phyloP scores from a whole-genome alignment of 2,888 invertebrate genomes.

The Napeogenes inachia region DNA sequence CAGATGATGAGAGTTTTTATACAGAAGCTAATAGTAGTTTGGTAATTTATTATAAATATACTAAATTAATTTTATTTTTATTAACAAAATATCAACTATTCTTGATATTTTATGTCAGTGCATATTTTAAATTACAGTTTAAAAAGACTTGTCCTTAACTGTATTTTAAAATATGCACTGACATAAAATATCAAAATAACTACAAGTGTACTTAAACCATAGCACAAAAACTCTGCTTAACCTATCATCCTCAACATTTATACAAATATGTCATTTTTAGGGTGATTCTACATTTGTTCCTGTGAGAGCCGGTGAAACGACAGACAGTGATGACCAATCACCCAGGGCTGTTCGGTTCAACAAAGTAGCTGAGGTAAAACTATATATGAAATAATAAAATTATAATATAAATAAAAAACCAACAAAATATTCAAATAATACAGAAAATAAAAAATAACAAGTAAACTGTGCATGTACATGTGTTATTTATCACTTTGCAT shows the following conservation, averaged over 20 bases:
- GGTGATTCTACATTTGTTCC: slow-evolving; percentile 96
- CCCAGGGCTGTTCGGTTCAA: slow-evolving; percentile 91
- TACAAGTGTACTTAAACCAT: not conserved
- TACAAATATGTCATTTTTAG: slow-evolving; percentile 59
- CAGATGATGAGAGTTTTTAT: slow-evolving; percentile 88
- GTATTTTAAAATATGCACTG: no score
- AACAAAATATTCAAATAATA: no score
- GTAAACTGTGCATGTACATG: no score
- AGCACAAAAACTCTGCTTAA: not conserved
- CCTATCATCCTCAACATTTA: slow-evolving; percentile 16
- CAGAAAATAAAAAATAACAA: no score
- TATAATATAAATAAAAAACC: no score
- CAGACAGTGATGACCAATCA: slow-evolving; percentile 86
- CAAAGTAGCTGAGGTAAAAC: slow-evolving; percentile 86
- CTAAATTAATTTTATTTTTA: not conserved
- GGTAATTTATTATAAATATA: slow-evolving; percentile 60
- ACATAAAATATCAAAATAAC: no score
- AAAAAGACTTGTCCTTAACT: no score
- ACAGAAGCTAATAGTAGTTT: slow-evolving; percentile 81
- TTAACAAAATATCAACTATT: no score
- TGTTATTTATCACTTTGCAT: no score
- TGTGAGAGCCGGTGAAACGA: slow-evolving; percentile 85
- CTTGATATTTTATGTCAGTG: no score
- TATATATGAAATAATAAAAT: not conserved
- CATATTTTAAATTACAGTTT: no score